Conservation (phyloP, 2,113 vertebrate genomes). For the Psittacula cyanocephala region DNA sequence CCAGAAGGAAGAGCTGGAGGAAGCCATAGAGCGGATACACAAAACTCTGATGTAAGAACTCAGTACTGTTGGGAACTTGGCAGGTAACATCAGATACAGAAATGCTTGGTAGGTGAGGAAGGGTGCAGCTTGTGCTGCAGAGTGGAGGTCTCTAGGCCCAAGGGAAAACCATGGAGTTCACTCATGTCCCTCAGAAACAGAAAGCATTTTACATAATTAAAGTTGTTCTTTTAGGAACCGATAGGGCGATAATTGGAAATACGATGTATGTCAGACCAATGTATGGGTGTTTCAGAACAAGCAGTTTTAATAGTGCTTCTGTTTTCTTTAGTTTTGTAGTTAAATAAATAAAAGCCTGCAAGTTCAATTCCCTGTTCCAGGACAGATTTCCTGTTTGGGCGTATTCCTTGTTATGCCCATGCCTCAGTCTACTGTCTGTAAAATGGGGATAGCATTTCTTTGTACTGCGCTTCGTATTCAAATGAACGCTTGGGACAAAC, state of each 20-base stretch:
- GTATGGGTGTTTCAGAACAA: not conserved
- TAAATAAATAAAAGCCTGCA: not conserved
- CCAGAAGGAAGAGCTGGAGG: conserved; percentile 89
- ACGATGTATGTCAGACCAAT: not conserved
- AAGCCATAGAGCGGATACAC: conserved; percentile 84
- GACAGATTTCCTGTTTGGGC: not conserved
- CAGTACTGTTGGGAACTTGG: not conserved
- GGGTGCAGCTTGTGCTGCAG: not conserved
- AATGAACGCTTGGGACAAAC: not conserved
- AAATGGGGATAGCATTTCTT: not conserved
- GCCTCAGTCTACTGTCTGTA: not conserved
- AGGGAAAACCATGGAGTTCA: not conserved
- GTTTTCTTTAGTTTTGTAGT: not conserved
- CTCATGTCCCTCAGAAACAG: not conserved
- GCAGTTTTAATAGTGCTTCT: not conserved
- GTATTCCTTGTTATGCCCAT: not conserved
- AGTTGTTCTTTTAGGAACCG: not conserved
- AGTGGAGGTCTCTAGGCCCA: not conserved
- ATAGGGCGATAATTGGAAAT: not conserved
- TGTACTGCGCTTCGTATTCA: not conserved
- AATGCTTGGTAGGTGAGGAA: not conserved
- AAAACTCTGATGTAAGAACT: conserved; percentile 85
- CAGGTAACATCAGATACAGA: not conserved
- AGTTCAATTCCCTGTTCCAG: not conserved
- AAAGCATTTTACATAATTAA: not conserved